Conservation (phyloP, 2,888 invertebrate species). For the Drosophila cracens region DNA sequence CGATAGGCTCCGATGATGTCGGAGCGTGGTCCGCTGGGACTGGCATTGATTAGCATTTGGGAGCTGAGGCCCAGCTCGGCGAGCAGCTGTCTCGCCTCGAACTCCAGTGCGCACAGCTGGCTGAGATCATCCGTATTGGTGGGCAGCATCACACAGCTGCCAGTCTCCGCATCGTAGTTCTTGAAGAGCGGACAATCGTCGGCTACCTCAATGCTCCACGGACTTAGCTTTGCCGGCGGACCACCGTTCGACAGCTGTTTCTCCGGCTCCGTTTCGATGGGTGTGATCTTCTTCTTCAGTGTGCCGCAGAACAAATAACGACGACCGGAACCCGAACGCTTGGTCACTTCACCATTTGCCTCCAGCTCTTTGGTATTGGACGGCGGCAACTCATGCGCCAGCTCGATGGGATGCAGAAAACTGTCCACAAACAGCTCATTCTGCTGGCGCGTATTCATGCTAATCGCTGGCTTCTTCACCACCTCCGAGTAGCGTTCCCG, state of each 20-base stretch:
- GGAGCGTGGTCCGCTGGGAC: conserved; percentile 87
- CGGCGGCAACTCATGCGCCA: conserved; percentile 35
- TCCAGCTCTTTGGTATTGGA: conserved; percentile 51
- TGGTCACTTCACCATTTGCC: conserved; percentile 65
- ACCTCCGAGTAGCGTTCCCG: conserved; percentile 83
- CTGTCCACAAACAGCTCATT: conserved; percentile 83
- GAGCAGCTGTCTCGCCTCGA: conserved; percentile 86
- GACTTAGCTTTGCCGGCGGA: conserved; percentile 62
- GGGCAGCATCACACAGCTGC: conserved; percentile 85
- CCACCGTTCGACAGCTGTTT: conserved; percentile 76
- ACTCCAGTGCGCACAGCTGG: conserved; percentile 85
- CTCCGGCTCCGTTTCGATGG: conserved; percentile 83
- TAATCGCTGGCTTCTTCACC: conserved; percentile 82
- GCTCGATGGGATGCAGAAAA: conserved; percentile 84
- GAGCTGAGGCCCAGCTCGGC: conserved; percentile 87
- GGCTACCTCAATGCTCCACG: conserved; percentile 79
- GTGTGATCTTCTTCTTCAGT: conserved; percentile 84
- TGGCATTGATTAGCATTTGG: conserved; percentile 86
- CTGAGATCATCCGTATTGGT: conserved; percentile 83
- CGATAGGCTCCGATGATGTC: conserved; percentile 90
- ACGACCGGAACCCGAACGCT: conserved; percentile 65
- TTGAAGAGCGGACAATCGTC: conserved; percentile 82
- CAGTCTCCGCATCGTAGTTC: conserved; percentile 85
- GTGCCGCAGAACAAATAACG: conserved; percentile 83
- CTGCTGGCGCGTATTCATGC: conserved; percentile 84